These are phyloP conservation scores for Nanorana parkeri DNA, from an alignment of 2,113 vertebrate species.

Conservation along the genomic window DNA sequence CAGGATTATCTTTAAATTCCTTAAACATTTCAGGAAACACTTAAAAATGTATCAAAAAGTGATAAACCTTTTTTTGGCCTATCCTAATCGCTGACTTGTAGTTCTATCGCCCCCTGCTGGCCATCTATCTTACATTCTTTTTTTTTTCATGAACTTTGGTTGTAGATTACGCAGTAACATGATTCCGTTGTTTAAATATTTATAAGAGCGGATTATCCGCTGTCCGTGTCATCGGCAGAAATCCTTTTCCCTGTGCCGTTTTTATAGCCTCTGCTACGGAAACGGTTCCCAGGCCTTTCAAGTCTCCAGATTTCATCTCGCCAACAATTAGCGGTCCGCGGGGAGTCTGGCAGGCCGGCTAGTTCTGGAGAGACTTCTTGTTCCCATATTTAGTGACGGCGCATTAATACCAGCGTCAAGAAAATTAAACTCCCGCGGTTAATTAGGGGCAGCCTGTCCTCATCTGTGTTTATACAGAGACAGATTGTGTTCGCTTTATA, in stretches of 20 bases:
- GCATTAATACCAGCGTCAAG: background rate
- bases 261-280: background rate
- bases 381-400: slow-evolving; percentile 21
- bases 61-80: too few relatives aligned
- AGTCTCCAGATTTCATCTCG: background rate
- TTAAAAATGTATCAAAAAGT: too few relatives aligned
- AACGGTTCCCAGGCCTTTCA: slow-evolving; percentile 25
- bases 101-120: background rate
- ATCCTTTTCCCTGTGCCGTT: background rate
- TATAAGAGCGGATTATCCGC: slow-evolving; percentile 15
- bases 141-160: background rate
- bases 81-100: too few relatives aligned
- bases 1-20: too few relatives aligned
- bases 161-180: background rate
- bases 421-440: background rate
- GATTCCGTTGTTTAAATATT: slow-evolving; percentile 20
- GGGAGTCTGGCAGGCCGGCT: too few relatives aligned
- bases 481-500: too few relatives aligned
- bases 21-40: too few relatives aligned
- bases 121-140: background rate
- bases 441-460: background rate
- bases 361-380: background rate
- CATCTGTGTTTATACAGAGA: too few relatives aligned
- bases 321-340: background rate
- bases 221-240: background rate